Evolutionary conservation across 2,113 vertebrate genomes (phyloP).

Genomic region (Ivindomyrus marchei): DNA sequence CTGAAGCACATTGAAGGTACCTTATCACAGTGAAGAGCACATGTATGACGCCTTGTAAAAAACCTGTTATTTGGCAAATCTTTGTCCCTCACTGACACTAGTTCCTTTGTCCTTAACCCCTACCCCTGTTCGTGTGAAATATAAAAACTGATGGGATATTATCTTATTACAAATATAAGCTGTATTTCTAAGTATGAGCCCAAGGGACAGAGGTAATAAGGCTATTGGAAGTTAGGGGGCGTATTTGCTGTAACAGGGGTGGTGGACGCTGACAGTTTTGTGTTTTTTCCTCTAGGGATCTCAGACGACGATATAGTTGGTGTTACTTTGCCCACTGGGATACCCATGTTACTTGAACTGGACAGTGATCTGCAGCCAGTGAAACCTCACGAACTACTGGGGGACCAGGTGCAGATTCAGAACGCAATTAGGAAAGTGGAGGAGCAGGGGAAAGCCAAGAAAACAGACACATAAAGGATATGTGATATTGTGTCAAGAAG

Average conservation of each 20-base stretch:
- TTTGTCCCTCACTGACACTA: background rate
- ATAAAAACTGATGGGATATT: background rate
- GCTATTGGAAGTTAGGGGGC: background rate
- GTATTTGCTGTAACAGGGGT: background rate
- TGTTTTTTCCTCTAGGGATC: slow-evolving; percentile 65
- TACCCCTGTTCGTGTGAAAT: background rate
- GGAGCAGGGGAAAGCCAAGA: slow-evolving; percentile 84
- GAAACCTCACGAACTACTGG: slow-evolving; percentile 79
- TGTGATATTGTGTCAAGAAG: background rate
- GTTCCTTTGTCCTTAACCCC: slow-evolving; percentile 33
- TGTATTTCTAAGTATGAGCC: background rate
- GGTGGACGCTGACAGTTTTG: background rate
- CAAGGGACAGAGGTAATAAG: background rate
- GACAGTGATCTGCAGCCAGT: slow-evolving; percentile 77
- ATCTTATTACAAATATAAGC: background rate
- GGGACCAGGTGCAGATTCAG: slow-evolving; percentile 84
- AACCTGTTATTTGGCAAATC: background rate
- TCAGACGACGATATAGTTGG: slow-evolving; percentile 79
- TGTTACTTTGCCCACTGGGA: slow-evolving; percentile 88
- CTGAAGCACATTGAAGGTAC: slow-evolving; percentile 94
- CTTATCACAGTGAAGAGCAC: background rate
- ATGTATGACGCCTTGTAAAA: background rate
- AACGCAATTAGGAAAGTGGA: slow-evolving; percentile 95
- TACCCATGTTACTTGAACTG: slow-evolving; percentile 84
- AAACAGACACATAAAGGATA: background rate